Base-by-base conservation (phyloP, 1,140 invertebrate genomes). In the Gonatopus flavifemur region DNA sequence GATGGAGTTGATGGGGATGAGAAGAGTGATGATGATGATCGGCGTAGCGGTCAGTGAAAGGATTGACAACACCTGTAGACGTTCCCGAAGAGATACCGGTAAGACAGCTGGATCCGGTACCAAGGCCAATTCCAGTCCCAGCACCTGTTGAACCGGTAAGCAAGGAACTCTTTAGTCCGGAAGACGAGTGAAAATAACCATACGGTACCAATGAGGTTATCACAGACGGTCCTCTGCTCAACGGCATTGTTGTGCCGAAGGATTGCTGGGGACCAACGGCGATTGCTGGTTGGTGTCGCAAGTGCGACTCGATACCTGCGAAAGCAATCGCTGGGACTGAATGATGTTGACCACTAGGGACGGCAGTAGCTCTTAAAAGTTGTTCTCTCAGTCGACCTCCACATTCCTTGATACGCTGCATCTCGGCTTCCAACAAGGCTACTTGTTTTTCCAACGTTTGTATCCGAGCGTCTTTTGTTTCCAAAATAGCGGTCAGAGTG, bases 401-500 rank as follows among this genome's bases (percentile, higher is more conserved):
- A 57, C 75, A 81, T 66, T 78, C 82, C 66, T 83, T 83, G 66
- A 84, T 76, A 59, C 85, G 81, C 61, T 85, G 82, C 67, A 88
- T 67, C 76, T 89, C 87, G 62, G 79, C 70, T 72, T 88, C 86
- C 63, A 92, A 81, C 61, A 89, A 75, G 46, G 82, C 81, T 49
- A 94, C 84, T 71, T 93, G 88, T 61, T 88, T 87, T 82, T 94
- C 90, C 74, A 94, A 81, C 39, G 86, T 89, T 58, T 86, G 83
- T 74, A 93, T 93, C 66, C 90, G 81, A 52, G 88, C 88, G 76
- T 92, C 89, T 84, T 93, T 89, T 38, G 87, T 89, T 78, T 89
- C 88, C 71, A 90, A 81, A 69, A 90, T 87, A 48, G 88, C 87
- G 44, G 85, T 86, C 67, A 89, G 80, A 50, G 87, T 88, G 61